Evolutionary conservation across 92 coral and sea anemone species (phyloP), one percentile per base, ranked within the genome.

Genomic region (Paragorgia papillata): DNA sequence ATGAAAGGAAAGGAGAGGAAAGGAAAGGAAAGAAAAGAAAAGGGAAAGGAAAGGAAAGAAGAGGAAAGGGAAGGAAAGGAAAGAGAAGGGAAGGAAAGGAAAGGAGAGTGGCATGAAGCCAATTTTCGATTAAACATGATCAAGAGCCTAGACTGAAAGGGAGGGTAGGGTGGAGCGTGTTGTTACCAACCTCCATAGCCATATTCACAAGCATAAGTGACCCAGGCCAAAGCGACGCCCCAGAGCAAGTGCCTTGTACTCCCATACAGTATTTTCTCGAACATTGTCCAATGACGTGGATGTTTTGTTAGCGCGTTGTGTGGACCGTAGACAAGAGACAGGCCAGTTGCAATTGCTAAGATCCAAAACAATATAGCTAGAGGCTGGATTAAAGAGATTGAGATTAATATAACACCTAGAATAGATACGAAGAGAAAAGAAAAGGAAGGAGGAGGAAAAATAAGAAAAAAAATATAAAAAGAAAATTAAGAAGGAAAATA

Each of bases 201-300:
- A 34, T 75, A 83, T 81, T 91, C 82, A 69, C 97, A 91, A 18
- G 89, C 97, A 69, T 91, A 91, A 44, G 87, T 82, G 62, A 91
- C 97, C 97, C 97, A 91, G 0, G 92, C 97, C 30, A 91, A 62
- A 26, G 89, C 82, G 65, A 91, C 62, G 0, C 92, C 92, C 97
- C 92, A 91, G 18, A 79, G 82, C 60, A 87, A 67, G 20, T 90
- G 86, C 57, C 90, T 63, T 22, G 84, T 80, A 9, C 90, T 80
- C 20, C 82, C 90, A 62, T 85, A 91, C 41, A 80, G 59, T 56
- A 91, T 62, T 32, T 88, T 88, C 79, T 91, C 92, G 1, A 85
- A 69, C 44, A 26, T 74, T 83, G 75, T 88, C 44, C 89, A 86
- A 9, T 89, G 87, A 29, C 71, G 54, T 2, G 90, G 89, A 15